Evolutionary conservation across 2,113 vertebrate species (phyloP).

Genomic region (Meriones unguiculatus): DNA sequence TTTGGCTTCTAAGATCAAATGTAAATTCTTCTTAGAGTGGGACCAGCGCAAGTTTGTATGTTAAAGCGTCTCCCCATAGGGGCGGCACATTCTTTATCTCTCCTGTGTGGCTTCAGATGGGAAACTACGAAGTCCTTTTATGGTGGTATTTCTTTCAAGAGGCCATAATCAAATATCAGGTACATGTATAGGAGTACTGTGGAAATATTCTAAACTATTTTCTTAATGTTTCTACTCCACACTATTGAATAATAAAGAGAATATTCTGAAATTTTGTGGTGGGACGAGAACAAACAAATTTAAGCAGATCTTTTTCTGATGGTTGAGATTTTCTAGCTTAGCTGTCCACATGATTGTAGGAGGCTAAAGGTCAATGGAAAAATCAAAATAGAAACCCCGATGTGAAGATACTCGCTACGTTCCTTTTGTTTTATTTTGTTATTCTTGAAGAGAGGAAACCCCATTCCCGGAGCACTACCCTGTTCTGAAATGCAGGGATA

Average conservation of each 20-base stretch:
- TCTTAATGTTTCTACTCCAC: not conserved
- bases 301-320: not conserved
- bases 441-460: not conserved
- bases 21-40: not conserved
- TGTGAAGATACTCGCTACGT: not conserved
- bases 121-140: not conserved
- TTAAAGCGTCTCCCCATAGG: not conserved
- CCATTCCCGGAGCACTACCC: not conserved
- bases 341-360: not conserved
- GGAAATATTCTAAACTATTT: not conserved
- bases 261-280: not conserved
- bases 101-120: not conserved
- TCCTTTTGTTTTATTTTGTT: slow-evolving; percentile 1
- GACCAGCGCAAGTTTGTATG: not conserved
- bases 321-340: not conserved
- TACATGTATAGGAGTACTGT: not conserved
- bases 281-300: not conserved
- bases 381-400: not conserved
- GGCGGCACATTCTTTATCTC: not conserved
- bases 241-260: not conserved
- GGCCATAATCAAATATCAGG: not conserved
- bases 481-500: not conserved
- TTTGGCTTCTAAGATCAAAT: slow-evolving; percentile 6
- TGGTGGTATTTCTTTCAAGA: slow-evolving; percentile 13
- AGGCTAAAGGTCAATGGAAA: not conserved